These are phyloP conservation scores for Malthinus seriepunctatus DNA, from an alignment of 2,888 invertebrate genomes.

Conservation along the genomic window DNA sequence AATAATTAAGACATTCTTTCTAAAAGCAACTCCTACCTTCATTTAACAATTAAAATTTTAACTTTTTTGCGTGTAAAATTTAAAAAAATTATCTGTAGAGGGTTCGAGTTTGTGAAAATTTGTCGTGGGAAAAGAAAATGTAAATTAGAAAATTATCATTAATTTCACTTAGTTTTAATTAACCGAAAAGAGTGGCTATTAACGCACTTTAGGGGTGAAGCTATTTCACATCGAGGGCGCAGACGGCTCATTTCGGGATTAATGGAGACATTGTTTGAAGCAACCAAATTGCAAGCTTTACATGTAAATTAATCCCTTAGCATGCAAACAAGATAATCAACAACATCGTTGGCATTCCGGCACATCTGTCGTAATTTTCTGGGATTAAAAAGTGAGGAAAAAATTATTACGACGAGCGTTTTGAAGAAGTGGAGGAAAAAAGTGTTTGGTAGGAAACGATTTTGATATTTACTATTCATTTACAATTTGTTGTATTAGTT, in stretches of 20 bases:
- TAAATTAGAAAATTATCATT: constrained; percentile 34
- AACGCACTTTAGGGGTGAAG: constrained; percentile 21
- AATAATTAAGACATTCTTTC: no score
- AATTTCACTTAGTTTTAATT: constrained; percentile 46
- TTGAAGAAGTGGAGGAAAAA: not conserved
- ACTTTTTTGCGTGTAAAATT: no score
- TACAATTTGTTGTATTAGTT: not conserved
- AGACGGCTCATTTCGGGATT: constrained; percentile 51
- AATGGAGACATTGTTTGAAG: constrained; percentile 55
- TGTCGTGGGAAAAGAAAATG: no score
- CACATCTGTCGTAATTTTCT: constrained; percentile 27
- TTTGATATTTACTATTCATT: not conserved
- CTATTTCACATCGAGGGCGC: constrained; percentile 17
- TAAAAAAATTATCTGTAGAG: no score
- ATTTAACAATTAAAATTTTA: no score
- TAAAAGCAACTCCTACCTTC: no score
- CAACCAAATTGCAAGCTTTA: constrained; percentile 49
- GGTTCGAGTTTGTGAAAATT: no score
- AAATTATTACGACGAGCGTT: not conserved
- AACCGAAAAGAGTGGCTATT: constrained; percentile 36
- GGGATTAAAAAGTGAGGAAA: constrained; percentile 7
- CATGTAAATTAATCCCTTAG: constrained; percentile 55
- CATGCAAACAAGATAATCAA: constrained; percentile 55
- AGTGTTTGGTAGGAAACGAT: no score
- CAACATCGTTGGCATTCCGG: constrained; percentile 42